Conservation (phyloP, 2,113 vertebrate genomes). For the Orthonyx spaldingii region DNA sequence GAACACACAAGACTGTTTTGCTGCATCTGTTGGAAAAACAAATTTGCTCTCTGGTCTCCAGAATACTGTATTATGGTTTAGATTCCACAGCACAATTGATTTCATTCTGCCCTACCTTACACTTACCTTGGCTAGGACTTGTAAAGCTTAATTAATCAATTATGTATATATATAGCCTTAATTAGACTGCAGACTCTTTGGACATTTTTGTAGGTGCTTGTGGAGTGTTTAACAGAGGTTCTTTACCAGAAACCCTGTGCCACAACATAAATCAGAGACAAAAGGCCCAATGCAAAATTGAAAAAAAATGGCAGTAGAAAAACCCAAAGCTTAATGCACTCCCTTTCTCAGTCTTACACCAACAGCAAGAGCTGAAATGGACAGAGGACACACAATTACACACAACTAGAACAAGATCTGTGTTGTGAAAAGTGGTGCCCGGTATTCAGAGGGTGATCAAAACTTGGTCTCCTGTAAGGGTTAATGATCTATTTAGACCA, state of each 20-base stretch:
- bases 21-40: background rate
- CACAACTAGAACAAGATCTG: background rate
- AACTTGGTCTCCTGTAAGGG: background rate
- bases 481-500: background rate
- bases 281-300: background rate
- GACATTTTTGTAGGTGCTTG: background rate
- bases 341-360: background rate
- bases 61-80: background rate
- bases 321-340: background rate
- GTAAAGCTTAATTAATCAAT: conserved; percentile 4
- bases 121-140: background rate
- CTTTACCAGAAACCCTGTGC: background rate
- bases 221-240: background rate
- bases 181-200: background rate
- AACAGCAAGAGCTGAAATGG: background rate
- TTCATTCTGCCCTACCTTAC: background rate
- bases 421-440: background rate
- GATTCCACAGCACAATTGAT: background rate
- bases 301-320: background rate
- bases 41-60: background rate
- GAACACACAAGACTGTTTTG: background rate
- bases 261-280: background rate
- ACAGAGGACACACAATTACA: background rate
- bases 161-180: background rate
- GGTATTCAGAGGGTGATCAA: background rate